phyloP scores from a whole-genome alignment of 2,113 vertebrate species.

The Atlantisia rogersi region DNA sequence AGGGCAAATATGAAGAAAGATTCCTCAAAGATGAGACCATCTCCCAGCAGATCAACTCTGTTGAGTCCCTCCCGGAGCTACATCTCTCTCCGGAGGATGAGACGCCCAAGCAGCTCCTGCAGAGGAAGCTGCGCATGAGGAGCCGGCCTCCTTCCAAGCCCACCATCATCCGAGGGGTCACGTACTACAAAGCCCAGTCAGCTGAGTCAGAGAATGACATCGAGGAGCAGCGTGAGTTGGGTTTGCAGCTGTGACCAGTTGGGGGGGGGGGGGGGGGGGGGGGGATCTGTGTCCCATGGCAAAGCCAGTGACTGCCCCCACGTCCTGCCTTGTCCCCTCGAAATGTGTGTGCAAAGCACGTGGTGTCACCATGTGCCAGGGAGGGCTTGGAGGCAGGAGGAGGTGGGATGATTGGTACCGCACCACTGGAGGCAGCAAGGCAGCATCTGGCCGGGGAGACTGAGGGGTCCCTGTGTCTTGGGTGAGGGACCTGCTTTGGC shows the following conservation, averaged over 20 bases:
- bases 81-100: constrained; percentile 46
- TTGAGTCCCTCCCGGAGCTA: constrained; percentile 44
- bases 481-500: not conserved
- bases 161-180: constrained; percentile 89
- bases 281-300: not conserved
- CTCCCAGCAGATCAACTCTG: constrained; percentile 73
- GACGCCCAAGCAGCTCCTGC: constrained; percentile 60
- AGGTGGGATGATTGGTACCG: fast-evolving
- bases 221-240: constrained; percentile 86
- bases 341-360: fast-evolving
- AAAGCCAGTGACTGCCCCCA: fast-evolving
- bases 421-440: not conserved
- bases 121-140: constrained; percentile 63
- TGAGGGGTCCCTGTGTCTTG: fast-evolving
- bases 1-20: constrained; percentile 84
- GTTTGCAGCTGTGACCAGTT: fast-evolving
- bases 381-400: not conserved
- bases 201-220: constrained; percentile 85
- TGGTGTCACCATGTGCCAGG: not conserved
- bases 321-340: not conserved
- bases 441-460: not conserved
- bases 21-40: constrained; percentile 77
- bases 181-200: constrained; percentile 93
- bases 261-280: not conserved
- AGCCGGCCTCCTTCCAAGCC: constrained; percentile 77